These are phyloP conservation scores for Tupaia tana DNA, from an alignment of 2,113 vertebrate genomes.

Conservation along the genomic window DNA sequence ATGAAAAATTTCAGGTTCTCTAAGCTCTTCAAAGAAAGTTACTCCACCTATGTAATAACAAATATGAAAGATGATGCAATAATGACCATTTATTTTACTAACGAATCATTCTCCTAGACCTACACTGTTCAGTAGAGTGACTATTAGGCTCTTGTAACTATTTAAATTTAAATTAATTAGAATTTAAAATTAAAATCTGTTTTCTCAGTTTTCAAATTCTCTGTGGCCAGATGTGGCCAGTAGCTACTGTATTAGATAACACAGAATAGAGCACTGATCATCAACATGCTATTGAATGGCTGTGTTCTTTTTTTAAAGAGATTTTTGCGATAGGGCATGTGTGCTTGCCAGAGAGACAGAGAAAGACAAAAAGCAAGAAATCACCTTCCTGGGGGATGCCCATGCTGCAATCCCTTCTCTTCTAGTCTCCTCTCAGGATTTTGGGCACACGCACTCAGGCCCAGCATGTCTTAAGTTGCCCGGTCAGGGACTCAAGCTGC, in stretches of 20 bases:
- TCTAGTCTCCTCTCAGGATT: no score
- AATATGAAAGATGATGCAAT: neutral
- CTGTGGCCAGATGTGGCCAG: neutral
- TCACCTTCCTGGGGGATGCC: no score
- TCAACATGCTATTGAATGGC: neutral
- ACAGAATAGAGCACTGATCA: neutral
- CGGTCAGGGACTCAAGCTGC: no score
- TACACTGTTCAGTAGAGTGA: neutral
- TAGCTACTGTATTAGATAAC: neutral
- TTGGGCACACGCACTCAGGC: no score
- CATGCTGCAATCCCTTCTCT: no score
- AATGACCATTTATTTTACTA: neutral
- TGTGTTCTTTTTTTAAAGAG: neutral
- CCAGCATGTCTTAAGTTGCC: no score
- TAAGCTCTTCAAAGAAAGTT: neutral
- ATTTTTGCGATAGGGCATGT: no score
- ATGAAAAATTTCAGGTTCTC: neutral
- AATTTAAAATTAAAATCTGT: neutral
- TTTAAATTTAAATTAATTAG: conserved; percentile 41
- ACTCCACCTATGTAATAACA: neutral
- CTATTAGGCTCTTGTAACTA: neutral
- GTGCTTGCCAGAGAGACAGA: no score
- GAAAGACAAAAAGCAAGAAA: no score
- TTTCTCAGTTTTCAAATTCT: neutral
- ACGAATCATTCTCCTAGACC: neutral